phyloP scores from a whole-genome alignment of 53 echinoderm and acorn worm genomes.

The Mesocentrotus franciscanus region DNA sequence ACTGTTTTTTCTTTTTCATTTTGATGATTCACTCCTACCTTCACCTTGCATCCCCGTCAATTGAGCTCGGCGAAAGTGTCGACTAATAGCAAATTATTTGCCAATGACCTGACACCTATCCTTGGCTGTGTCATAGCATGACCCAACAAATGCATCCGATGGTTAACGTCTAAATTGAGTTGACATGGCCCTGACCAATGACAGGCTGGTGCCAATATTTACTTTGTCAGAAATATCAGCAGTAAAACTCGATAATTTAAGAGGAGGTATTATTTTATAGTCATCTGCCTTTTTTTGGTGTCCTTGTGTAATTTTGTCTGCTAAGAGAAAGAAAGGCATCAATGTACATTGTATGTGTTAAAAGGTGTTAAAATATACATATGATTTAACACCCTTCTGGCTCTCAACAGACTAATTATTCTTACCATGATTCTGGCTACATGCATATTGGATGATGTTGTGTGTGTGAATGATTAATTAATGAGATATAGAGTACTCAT shows the following conservation, averaged over 20 bases:
- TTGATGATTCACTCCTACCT: background rate
- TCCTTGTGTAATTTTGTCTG: background rate
- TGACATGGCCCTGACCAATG: conserved; percentile 27
- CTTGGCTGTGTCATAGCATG: background rate
- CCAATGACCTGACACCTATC: conserved; percentile 24
- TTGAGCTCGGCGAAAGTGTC: conserved; percentile 1
- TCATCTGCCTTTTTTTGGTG: background rate
- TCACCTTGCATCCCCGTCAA: background rate
- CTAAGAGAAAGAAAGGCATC: background rate
- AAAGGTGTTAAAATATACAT: too few relatives aligned
- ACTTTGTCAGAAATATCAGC: background rate
- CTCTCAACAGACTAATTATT: too few relatives aligned
- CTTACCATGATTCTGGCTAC: too few relatives aligned
- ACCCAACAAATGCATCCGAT: background rate
- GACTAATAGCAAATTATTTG: conserved; percentile 49
- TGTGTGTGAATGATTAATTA: too few relatives aligned
- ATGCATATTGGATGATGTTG: too few relatives aligned
- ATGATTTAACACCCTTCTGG: too few relatives aligned
- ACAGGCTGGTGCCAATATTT: background rate
- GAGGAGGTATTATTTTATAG: background rate
- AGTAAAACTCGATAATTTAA: background rate
- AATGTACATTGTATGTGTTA: too few relatives aligned
- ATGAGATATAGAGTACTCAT: too few relatives aligned
- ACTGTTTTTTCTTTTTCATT: background rate
- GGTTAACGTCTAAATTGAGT: background rate